Evolutionary conservation across 2,888 invertebrate species (phyloP), one percentile per base, ranked within the genome.

Genomic region (Chironomus riparius): DNA sequence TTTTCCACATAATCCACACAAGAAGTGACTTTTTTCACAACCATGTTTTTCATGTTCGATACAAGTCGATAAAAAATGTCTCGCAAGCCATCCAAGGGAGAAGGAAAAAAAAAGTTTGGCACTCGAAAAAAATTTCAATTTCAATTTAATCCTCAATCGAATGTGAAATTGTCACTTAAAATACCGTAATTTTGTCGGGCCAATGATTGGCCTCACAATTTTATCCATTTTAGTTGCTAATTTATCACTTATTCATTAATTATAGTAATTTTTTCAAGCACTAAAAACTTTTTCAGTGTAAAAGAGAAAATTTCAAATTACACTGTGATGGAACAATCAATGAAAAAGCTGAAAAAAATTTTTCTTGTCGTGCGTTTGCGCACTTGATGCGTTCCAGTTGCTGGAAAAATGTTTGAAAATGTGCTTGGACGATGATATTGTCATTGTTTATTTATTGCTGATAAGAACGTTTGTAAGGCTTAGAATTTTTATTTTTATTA

Each of bases 301-400:
- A 72, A 72, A 62, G 72, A 18, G 72, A 72, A 72, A 72, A 72
- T 38, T 72, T 72, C 72, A 62, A 72, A 56, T 72, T 72, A 72
- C 72, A 72, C 72, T 72, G 72, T 72, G 38, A 12, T 50, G 72
- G 72, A 72, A 61, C 72, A 72, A 72, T 72, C 72, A 72, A 72
- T 72, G 72, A 72, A 72, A 71, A 72, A 72, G 72, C 72, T 72
- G 72, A 72, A 72, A 38, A 38, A 38, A 72, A 62, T 50, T 38
- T 72, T 62, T 47, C 18, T 10, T 15, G 21, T 10, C 61, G 38
- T 15, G 62, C 72, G 72, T 28, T 10, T 62, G 72, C 72, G 72
- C 62, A 28, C 12, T 72, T 4, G 24, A n/a, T 18, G 5, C 15
- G 15, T 70, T 48, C 47, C 70, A 70, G 15, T 22, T 18, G 21